Conservation (phyloP, 2,888 invertebrate genomes). For the Steinernema scapterisci region DNA sequence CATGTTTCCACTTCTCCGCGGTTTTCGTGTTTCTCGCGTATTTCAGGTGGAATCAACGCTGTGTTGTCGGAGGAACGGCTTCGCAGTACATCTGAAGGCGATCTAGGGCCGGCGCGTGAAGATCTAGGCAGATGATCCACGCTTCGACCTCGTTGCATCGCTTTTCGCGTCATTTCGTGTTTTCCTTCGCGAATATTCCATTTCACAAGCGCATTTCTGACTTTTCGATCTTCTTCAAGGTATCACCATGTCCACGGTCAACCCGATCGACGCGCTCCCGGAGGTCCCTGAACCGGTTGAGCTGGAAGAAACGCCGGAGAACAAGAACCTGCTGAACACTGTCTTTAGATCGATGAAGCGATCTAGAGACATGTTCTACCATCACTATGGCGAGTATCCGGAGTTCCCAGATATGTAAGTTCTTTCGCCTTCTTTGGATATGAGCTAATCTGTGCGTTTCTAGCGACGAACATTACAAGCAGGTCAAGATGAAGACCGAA, state of each 20-base stretch:
- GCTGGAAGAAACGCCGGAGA: slow-evolving; percentile 26
- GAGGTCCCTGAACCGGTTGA: background rate
- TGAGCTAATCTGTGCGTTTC: slow-evolving; percentile 32
- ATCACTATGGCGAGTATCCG: slow-evolving; percentile 84
- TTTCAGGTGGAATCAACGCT: no score
- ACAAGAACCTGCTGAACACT: slow-evolving; percentile 69
- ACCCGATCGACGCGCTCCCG: slow-evolving; percentile 9
- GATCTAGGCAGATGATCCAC: no score
- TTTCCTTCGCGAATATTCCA: no score
- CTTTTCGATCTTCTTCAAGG: no score
- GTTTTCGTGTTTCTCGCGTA: no score
- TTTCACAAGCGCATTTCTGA: no score
- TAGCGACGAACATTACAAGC: slow-evolving; percentile 78
- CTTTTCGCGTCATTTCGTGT: no score
- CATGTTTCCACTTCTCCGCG: no score
- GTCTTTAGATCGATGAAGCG: slow-evolving; percentile 95
- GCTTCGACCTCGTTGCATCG: no score
- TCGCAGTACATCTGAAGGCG: no score
- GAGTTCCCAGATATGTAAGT: slow-evolving; percentile 82
- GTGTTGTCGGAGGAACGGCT: no score
- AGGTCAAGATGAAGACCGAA: slow-evolving; percentile 81
- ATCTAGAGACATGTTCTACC: slow-evolving; percentile 94
- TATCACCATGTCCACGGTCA: background rate
- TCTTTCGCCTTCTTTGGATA: background rate
- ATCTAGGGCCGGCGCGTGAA: no score